Percentiles rank a stretch among this genome's conserved stretches.
Evolutionary conservation across 2,888 invertebrate species (phyloP).

Genomic region (Molorchus minor): DNA sequence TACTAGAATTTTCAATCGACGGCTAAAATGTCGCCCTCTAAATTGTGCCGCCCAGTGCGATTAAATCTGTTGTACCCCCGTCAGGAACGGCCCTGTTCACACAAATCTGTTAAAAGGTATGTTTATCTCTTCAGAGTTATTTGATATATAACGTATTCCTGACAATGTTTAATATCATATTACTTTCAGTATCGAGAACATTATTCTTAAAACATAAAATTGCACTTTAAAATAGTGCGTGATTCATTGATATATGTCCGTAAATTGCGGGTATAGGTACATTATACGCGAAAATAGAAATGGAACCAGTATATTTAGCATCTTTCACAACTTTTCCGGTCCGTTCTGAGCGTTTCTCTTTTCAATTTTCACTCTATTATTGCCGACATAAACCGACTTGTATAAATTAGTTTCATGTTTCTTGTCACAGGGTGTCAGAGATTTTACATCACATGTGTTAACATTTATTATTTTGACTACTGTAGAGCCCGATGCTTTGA

Average conservation of each 20-base stretch:
- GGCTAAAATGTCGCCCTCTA: too few relatives aligned
- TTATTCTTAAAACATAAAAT: constrained; percentile 6
- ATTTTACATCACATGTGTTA: not conserved
- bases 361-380: constrained; percentile 13
- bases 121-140: too few relatives aligned
- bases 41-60: too few relatives aligned
- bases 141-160: not conserved
- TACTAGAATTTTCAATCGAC: too few relatives aligned
- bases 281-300: not conserved
- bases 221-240: constrained; percentile 4
- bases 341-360: not conserved
- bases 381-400: constrained; percentile 1
- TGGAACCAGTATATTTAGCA: constrained; percentile 4
- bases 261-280: constrained; percentile 2
- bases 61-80: too few relatives aligned
- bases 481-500: not conserved
- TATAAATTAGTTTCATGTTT: constrained; percentile 13
- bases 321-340: not conserved
- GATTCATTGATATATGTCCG: not conserved
- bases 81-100: too few relatives aligned
- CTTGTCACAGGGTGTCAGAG: not conserved
- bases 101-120: too few relatives aligned
- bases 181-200: not conserved
- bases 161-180: constrained; percentile 7
- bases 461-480: constrained; percentile 15